Evolutionary conservation across 2,113 vertebrate species (phyloP), one percentile per base, ranked within the genome.

Genomic region (Rostratula benghalensis): DNA sequence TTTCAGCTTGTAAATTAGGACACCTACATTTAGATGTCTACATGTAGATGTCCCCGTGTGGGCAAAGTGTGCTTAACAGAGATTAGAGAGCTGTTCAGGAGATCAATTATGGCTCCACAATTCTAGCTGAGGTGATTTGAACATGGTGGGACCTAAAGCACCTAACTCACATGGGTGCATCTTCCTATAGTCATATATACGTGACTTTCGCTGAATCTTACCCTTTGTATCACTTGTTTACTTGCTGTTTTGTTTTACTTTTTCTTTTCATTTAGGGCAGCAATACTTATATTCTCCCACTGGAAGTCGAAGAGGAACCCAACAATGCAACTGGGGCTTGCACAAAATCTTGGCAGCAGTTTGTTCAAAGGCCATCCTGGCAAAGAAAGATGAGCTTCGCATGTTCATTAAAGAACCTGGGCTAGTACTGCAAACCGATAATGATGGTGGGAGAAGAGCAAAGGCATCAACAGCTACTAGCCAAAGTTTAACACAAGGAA

Each of bases 351-450:
- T 93, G 61, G 18, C 14, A 61, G 6, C 16, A 83, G 22, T 16
- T 33, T 0, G 0, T 69, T 65, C 20, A 33, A 69, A 64, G 16
- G 23, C 28, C 1, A 1, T 82, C 65, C 14, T 74, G 48, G 20
- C 13, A 87, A 75, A 87, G 24, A 53, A 30, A 39, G 43, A 45
- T 16, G 14, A 51, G 25, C 31, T 87, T 71, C 13, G 50, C 35
- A 12, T 2, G 8, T 35, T 85, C 22, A 75, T 64, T 1, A 1
- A 41, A 85, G 48, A 61, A 48, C 24, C 3, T 60, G 27, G 23
- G 7, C 65, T 93, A 51, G 10, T 25, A 27, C 9, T 35, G 11
- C 39, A 83, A 61, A 51, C 43, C 60, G 30, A 3, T 76, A 20
- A 9, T 45, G 22, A 7, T 21, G 18, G 4, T 78, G 30, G 4